Evolutionary conservation across 2,888 invertebrate genomes (phyloP), one percentile per base, ranked within the genome.

Genomic region (Ethmia dodecea): DNA sequence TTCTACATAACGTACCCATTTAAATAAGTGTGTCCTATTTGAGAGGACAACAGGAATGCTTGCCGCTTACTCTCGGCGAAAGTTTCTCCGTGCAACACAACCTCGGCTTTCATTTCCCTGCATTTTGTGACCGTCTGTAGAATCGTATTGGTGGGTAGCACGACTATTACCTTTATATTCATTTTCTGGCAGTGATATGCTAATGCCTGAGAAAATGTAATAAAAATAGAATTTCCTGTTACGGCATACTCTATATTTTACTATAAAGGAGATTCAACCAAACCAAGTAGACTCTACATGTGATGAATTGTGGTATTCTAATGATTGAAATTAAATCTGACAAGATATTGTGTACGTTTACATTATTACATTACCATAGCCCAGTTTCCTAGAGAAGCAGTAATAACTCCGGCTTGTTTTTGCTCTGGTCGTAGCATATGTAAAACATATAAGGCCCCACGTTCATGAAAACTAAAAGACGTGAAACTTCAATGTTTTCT

Each of bases 321-420:
- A n/a, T n/a, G n/a, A n/a, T n/a, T n/a, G n/a, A n/a, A n/a, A n/a
- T n/a, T n/a, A n/a, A n/a, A n/a, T n/a, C n/a, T n/a, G n/a, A n/a
- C n/a, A n/a, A n/a, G n/a, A 25, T 10, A 25, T 10, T 3, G 2
- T 10, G 25, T n/a, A 25, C 11, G 25, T 25, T 11, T 2, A n/a
- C n/a, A n/a, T n/a, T n/a, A n/a, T n/a, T n/a, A n/a, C n/a, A n/a
- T n/a, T 43, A 73, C 76, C 67, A 93, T 88, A 0, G 96, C 97
- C 80, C 97, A 97, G 70, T 98, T 97, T 3, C 97, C 97, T 33
- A 95, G 86, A 2, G 95, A 96, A 0, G 97, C 96, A 3, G 96
- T 94, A 35, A 94, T 93, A 1, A 97, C 94, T 2, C 97, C 97
- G 18, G 60, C 68, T 41, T 74, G 72, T 54, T 89, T 90, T 66